phyloP scores from a whole-genome alignment of 2,797 vertebrate species.

The Myotis daubentonii region DNA sequence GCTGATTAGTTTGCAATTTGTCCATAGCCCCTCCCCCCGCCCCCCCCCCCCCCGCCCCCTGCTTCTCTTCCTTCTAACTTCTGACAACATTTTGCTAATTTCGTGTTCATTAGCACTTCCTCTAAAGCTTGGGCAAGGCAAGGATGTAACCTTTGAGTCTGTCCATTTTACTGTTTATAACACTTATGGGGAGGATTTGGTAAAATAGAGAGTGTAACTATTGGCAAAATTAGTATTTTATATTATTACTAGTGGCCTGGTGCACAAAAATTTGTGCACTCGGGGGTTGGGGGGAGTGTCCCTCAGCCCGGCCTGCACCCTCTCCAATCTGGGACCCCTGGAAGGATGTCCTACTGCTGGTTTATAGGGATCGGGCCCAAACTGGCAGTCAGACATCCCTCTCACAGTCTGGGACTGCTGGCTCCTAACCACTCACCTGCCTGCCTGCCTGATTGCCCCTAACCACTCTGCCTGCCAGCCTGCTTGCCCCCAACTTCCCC shows the following conservation, averaged over 20 bases:
- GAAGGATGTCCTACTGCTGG: no score
- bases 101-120: conserved; percentile 68
- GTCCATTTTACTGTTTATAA: conserved; percentile 61
- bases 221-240: conserved; percentile 34
- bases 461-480: no score
- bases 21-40: conserved; percentile 48
- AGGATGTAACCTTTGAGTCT: conserved; percentile 52
- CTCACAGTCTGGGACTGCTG: no score
- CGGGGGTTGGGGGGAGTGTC: no score
- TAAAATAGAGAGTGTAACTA: background rate
- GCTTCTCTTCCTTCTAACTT: conserved; percentile 60
- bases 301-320: no score
- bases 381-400: no score
- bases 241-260: background rate
- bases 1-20: conserved; percentile 57
- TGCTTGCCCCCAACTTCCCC: no score
- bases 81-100: conserved; percentile 74
- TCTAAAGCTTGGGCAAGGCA: conserved; percentile 51
- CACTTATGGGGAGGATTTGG: conserved; percentile 7
- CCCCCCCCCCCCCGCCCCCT: background rate
- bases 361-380: no score
- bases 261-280: no score
- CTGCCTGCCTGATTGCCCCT: no score
- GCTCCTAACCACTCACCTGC: no score
- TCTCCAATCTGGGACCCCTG: no score